Percentiles rank a stretch among this genome's conserved stretches.
These are phyloP conservation scores for Dryadula phaetusa DNA, from an alignment of 2,888 invertebrate species.

Conservation along the genomic window DNA sequence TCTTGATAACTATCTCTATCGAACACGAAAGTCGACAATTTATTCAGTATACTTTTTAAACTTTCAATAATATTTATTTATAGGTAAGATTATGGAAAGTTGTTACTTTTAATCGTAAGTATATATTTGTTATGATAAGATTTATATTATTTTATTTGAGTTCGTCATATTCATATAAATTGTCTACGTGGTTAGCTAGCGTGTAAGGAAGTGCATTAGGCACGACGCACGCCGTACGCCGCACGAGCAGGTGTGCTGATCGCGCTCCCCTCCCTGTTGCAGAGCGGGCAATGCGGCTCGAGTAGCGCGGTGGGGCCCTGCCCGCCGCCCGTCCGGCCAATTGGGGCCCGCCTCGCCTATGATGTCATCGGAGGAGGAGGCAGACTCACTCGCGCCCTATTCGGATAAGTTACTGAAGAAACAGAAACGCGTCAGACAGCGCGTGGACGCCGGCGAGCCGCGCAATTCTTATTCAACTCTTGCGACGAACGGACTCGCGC, in stretches of 20 bases:
- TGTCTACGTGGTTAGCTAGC: constrained; percentile 5
- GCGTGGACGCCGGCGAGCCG: constrained; percentile 98
- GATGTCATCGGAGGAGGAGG: constrained; percentile 99
- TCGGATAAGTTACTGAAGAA: constrained; percentile 96
- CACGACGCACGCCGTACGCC: constrained; percentile 52
- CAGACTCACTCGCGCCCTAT: constrained; percentile 96
- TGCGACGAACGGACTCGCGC: constrained; percentile 82
- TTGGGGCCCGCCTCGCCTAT: constrained; percentile 92
- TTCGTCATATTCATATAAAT: constrained; percentile 14
- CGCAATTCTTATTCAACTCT: constrained; percentile 93
- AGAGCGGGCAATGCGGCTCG: constrained; percentile 82
- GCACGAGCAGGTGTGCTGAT: constrained; percentile 76
- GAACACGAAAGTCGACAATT: constrained; percentile 32
- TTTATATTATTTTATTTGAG: neutral
- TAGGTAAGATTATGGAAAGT: constrained; percentile 32
- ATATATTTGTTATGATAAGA: neutral
- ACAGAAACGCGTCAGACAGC: constrained; percentile 96
- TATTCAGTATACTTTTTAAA: constrained; percentile 23
- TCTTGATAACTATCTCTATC: constrained; percentile 58
- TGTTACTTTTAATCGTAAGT: constrained; percentile 21
- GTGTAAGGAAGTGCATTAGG: constrained; percentile 43
- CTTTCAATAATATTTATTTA: neutral
- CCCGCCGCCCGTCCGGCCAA: constrained; percentile 90
- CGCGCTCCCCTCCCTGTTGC: constrained; percentile 76
- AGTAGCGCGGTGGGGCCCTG: constrained; percentile 81